Percentiles rank a stretch among this genome's conserved stretches.
Conservation (phyloP, 2,113 vertebrate species). For the Okapia johnstoni region DNA sequence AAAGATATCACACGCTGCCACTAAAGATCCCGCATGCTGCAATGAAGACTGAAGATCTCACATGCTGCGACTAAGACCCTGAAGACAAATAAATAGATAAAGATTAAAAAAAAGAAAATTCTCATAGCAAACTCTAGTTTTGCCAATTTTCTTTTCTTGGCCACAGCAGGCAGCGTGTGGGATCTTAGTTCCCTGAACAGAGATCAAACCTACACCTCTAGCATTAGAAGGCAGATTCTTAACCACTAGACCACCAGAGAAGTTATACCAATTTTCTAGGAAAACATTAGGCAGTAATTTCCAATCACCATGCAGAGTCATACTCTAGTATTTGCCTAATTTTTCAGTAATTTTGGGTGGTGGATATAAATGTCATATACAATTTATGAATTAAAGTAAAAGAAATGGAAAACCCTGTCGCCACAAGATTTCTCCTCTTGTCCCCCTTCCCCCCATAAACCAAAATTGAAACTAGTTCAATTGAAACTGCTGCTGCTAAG, state of each 20-base stretch:
- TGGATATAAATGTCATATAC: not conserved
- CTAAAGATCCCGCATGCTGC: not conserved
- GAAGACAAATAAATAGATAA: not conserved
- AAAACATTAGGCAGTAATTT: not conserved
- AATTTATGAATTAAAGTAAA: not conserved
- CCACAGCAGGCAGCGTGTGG: not conserved
- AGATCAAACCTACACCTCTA: not conserved
- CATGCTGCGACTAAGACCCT: not conserved
- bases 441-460: fast-evolving
- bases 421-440: not conserved
- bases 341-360: not conserved
- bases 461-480: not conserved
- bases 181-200: not conserved
- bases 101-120: not conserved
- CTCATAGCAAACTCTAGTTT: not conserved
- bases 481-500: no score
- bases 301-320: not conserved
- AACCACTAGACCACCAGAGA: not conserved
- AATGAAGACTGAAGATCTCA: not conserved
- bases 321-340: not conserved
- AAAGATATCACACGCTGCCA: not conserved
- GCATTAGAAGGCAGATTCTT: not conserved
- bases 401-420: not conserved
- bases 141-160: not conserved
- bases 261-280: not conserved